Base-by-base conservation (phyloP, 1,140 invertebrate species). In the Armadillidium nasatum region DNA sequence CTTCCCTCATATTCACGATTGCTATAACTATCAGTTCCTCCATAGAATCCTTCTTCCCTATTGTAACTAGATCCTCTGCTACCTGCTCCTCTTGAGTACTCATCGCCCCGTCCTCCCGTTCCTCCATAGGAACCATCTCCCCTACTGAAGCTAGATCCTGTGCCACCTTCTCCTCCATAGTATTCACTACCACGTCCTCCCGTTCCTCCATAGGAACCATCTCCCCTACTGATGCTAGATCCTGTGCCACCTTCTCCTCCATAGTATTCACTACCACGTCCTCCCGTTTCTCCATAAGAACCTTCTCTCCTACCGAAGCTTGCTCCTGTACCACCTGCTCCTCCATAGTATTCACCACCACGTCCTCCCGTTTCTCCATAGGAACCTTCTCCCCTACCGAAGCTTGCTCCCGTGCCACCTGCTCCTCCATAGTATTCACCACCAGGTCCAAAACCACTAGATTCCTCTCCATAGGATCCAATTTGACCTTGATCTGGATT, bases 321-420 rank as follows among this genome's bases (percentile, higher is more conserved):
- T 19, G 46, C 10, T 60, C 7, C 50, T 4, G 44, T 66, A 0
- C 73, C 73, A 21, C 50, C 50, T 11, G 23, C 46, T 74, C 22
- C 22, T 23, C 73, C 54, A 68, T 69, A 60, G 10, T 67, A 46
- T 22, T 54, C 73, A 44, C 54, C 66, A 0, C 73, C 73, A 68
- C 54, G 6, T 44, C 60, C 60, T 43, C 72, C 10, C n/a, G n/a
- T n/a, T n/a, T 9, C 44, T 15, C 50, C 72, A n/a, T 46, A 33
- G 46, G n/a, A n/a, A n/a, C n/a, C n/a, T n/a, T n/a, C n/a, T n/a
- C n/a, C n/a, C n/a, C n/a, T n/a, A n/a, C n/a, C n/a, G n/a, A n/a
- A n/a, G n/a, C n/a, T n/a, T n/a, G n/a, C n/a, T n/a, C n/a, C n/a
- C n/a, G n/a, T n/a, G n/a, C n/a, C n/a, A n/a, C n/a, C n/a, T n/a